Evolutionary conservation across 1,140 invertebrate genomes (phyloP).

Genomic region (Schmidtea mediterranea): DNA sequence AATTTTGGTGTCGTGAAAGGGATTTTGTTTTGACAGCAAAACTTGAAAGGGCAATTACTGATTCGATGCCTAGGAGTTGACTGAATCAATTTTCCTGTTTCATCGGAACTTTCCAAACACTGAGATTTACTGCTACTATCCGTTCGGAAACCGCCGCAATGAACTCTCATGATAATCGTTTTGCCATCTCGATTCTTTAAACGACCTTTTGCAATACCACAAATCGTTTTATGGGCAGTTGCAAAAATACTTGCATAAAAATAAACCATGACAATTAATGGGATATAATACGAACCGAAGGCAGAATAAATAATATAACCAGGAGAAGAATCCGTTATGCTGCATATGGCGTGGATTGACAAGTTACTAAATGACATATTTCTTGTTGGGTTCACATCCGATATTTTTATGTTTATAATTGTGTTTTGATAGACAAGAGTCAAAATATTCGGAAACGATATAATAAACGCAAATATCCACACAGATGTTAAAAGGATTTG

Average conservation of each 20-base stretch:
- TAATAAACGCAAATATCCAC: slow-evolving; percentile 72
- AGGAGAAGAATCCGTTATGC: slow-evolving; percentile 28
- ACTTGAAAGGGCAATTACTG: no score
- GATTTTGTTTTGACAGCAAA: no score
- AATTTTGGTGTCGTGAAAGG: no score
- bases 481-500: slow-evolving; percentile 65
- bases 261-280: slow-evolving; percentile 78
- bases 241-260: slow-evolving; percentile 77
- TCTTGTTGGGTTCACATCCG: slow-evolving; percentile 14
- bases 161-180: background rate
- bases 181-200: slow-evolving; percentile 32
- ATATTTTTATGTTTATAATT: slow-evolving; percentile 10
- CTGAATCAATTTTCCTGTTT: slow-evolving; percentile 36
- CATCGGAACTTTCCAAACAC: background rate
- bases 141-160: background rate
- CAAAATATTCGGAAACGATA: slow-evolving; percentile 63
- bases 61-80: background rate
- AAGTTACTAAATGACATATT: slow-evolving; percentile 29
- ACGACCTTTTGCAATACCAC: slow-evolving; percentile 31
- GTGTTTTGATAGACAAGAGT: background rate
- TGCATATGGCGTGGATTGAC: slow-evolving; percentile 13
- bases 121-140: slow-evolving; percentile 19
- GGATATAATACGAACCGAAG: slow-evolving; percentile 66
- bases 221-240: slow-evolving; percentile 52
- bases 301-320: slow-evolving; percentile 76